Evolutionary conservation across 2,888 invertebrate species (phyloP), one percentile per base, ranked within the genome.

Genomic region (Tromatobia lineatoria): DNA sequence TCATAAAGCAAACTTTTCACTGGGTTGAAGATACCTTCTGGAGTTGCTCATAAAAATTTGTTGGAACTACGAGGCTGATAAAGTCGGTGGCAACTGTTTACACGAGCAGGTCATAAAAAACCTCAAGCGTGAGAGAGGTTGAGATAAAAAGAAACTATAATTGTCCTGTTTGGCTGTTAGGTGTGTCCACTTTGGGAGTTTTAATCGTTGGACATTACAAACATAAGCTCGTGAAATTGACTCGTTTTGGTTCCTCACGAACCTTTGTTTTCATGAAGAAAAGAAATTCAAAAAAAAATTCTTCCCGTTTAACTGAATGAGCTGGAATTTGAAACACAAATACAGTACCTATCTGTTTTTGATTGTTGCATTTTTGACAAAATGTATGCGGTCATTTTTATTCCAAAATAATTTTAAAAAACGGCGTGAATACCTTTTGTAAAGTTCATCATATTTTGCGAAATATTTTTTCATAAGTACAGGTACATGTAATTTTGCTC

Each of bases 51-150:
- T 64, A 38, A 64, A 64, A 64, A 38, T 64, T 64, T 38, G 64
- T 64, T 64, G 38, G 34, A 38, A 11, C 42, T 64, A 18, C 38
- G 38, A 64, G 59, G 59, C 29, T 61, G 73, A 74, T 74, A 74
- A 74, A 61, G 47, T 3, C 59, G n/a, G 59, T 74, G 64, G 64
- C 38, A 11, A 64, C 18, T 74, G 73, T 74, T 74, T 59, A 15
- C 38, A 47, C 29, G 25, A n/a, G 29, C 59, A 29, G 29, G 18
- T 74, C 59, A 29, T 61, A 59, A 74, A 73, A 18, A 11, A 18
- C 38, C 18, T n/a, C 38, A 34, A 4, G 38, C 29, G 61, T 38
- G 61, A 29, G 18, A 34, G 61, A 38, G 64, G 34, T 20, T 11
- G 11, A 64, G 64, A 64, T 64, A 64, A 64, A 42, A 59, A 34